Conservation (phyloP, 1,140 invertebrate genomes). For the Cydia strobilella region DNA sequence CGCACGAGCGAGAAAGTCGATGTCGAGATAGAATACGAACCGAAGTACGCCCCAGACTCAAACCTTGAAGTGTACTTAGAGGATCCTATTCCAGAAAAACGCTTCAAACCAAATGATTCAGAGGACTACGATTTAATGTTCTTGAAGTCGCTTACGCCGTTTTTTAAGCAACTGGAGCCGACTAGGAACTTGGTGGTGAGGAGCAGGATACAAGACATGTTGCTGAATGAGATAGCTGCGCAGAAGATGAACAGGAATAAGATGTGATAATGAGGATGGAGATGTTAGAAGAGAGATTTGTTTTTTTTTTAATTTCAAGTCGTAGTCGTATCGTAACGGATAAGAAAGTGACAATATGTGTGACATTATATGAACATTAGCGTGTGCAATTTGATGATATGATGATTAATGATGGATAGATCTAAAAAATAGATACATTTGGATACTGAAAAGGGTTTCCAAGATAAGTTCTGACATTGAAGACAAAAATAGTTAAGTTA, state of each 20-base stretch:
- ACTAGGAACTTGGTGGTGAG: constrained; percentile 55
- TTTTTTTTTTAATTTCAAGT: no score
- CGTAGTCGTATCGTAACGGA: no score
- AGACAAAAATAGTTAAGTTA: no score
- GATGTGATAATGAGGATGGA: no score
- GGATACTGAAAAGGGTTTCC: no score
- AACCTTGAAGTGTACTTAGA: constrained; percentile 32
- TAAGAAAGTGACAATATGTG: no score
- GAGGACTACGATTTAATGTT: constrained; percentile 63
- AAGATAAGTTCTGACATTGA: no score
- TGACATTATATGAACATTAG: no score
- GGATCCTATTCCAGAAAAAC: constrained; percentile 36
- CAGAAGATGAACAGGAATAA: constrained; percentile 34
- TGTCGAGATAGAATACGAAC: constrained; percentile 29
- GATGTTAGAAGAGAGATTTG: no score
- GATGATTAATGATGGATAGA: no score
- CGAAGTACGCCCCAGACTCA: constrained; percentile 6
- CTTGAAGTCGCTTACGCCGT: constrained; percentile 57
- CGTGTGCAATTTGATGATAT: no score
- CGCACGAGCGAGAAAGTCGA: constrained; percentile 15
- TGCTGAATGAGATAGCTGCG: constrained; percentile 52
- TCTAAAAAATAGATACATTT: no score
- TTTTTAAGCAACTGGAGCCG: constrained; percentile 49
- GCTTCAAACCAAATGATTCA: constrained; percentile 28
- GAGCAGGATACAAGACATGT: constrained; percentile 60